A percentile compares a stretch with the other conserved stretches of the same genome.
Conservation (phyloP, 2,113 vertebrate genomes). For the Ceyx cyanopectus region DNA sequence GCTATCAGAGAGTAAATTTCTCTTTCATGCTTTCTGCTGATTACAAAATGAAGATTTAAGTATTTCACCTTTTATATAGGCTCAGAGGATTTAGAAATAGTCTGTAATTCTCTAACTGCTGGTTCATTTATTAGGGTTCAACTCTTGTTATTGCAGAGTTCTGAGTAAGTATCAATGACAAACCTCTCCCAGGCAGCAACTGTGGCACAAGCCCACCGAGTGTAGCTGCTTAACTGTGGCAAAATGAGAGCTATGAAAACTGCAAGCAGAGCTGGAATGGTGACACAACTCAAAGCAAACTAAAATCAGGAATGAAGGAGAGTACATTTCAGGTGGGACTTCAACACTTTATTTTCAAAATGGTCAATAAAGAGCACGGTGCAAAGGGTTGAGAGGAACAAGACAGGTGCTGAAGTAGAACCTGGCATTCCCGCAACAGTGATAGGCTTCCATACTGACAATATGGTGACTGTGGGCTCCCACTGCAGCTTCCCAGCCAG, state of each 20-base stretch:
- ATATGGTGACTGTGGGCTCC: fast-evolving
- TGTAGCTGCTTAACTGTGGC: neutral
- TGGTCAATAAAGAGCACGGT: neutral
- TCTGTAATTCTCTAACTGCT: neutral
- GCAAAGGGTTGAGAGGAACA: neutral
- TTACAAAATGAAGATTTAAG: constrained; percentile 38
- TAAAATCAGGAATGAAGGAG: neutral
- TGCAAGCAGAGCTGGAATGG: neutral
- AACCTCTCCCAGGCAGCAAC: neutral
- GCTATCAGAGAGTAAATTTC: neutral
- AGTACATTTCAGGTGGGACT: neutral
- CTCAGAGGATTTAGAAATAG: neutral
- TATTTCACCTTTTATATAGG: constrained; percentile 6
- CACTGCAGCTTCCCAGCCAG: neutral
- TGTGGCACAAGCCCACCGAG: neutral
- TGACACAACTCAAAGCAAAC: neutral
- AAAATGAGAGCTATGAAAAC: neutral
- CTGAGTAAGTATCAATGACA: neutral
- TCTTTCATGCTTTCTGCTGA: neutral
- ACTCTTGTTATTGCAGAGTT: neutral
- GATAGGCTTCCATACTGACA: neutral
- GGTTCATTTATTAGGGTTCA: neutral
- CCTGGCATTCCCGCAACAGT: neutral
- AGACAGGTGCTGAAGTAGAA: neutral
- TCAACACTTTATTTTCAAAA: neutral